Evolutionary conservation across 2,888 invertebrate species (phyloP).

Genomic region (Orthosia cruda): DNA sequence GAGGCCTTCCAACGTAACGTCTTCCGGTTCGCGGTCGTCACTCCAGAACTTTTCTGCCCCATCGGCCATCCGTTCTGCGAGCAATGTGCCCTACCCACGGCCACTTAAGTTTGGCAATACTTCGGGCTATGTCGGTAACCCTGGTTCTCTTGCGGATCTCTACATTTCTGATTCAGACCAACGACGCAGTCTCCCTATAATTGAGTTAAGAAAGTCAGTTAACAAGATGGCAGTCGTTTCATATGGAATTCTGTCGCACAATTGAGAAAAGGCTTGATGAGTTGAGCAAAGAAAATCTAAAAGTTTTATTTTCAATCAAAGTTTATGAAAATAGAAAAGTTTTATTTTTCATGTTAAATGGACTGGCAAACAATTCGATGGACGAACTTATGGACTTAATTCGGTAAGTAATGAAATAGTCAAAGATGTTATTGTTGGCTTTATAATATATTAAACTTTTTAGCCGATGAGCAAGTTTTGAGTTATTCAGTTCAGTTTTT

Average conservation of each 20-base stretch:
- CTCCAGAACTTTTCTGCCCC: too few species aligned
- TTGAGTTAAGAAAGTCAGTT: conserved; percentile 23
- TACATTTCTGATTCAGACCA: too few species aligned
- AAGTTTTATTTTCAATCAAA: conserved; percentile 48
- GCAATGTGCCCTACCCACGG: too few species aligned
- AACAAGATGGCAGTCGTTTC: neutral
- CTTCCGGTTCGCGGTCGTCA: too few species aligned
- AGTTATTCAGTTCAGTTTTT: neutral
- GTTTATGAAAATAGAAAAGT: conserved; percentile 29
- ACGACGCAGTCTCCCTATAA: neutral
- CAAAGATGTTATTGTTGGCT: neutral
- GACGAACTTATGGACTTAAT: conserved; percentile 5
- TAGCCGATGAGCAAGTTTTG: neutral
- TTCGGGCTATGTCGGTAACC: too few species aligned
- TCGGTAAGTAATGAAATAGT: conserved; percentile 34
- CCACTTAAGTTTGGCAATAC: too few species aligned
- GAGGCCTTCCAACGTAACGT: too few species aligned
- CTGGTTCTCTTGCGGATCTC: too few species aligned
- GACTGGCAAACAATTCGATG: conserved; percentile 10
- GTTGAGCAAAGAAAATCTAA: conserved; percentile 33
- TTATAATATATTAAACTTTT: neutral
- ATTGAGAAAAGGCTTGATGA: conserved; percentile 35
- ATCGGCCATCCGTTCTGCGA: too few species aligned
- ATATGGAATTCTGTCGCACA: conserved; percentile 19
- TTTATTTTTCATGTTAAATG: conserved; percentile 37